Base-by-base conservation (phyloP, 2,888 invertebrate genomes). In the Ypsolopha scabrella region DNA sequence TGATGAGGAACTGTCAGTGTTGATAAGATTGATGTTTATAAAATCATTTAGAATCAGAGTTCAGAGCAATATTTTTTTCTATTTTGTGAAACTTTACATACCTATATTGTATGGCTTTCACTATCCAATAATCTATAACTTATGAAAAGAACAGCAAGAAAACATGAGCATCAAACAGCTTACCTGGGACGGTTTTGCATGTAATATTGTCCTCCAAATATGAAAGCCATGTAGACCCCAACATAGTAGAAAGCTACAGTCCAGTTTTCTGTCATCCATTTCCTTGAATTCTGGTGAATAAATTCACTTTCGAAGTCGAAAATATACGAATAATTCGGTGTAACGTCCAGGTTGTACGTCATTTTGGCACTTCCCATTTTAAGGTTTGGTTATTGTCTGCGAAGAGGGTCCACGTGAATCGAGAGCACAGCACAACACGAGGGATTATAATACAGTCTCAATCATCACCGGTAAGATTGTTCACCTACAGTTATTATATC, bases 221-320 rank as follows among this genome's bases (percentile, higher is more conserved):
- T 96, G 57, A 97, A 89, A 57, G 96, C 89, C 92, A 99, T 95
- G 78, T 99, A 99, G 60, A 94, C 88, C 58, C 94, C 95, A 58
- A 94, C 88, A 72, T 92, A 93, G 69, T 96, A 96, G 81, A 97
- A 96, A 52, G 95, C 94, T 71, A 94, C 91, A 53, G 95, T 96
- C 99, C 99, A 99, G 80, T 99, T 96, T 67, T 94, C 92, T 60
- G 93, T 91, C 97, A 99, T 98, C 97, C 98, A 98, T 83, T 92
- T 91, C 72, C 94, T 91, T 63, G 95, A 94, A 63, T 93, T 91
- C 66, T 93, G 90, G 71, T 97, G 95, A 70, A 95, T 94, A 80
- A 98, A 99, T 72, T 95, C 93, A 73, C 94, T 93, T 87, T 99
- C 99, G 72, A 98, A 98, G 69, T 95, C 94, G 86, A 99, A 97